phyloP scores from a whole-genome alignment of 2,888 invertebrate species.

The Scaptomyza cyrtandrae region DNA sequence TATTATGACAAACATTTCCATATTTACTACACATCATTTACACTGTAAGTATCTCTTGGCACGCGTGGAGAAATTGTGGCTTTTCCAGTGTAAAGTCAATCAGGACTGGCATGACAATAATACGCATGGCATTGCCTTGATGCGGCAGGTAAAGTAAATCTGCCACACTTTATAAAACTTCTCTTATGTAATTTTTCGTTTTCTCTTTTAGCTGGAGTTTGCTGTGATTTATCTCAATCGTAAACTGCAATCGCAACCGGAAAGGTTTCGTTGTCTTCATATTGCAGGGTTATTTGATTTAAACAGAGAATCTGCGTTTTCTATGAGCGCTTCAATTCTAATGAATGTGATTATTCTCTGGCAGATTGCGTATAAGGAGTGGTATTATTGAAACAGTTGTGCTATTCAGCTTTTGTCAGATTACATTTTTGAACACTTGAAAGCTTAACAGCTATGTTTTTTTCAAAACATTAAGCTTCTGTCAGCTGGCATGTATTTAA shows the following conservation, averaged over 20 bases:
- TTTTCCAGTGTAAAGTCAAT: not conserved
- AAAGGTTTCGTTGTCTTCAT: constrained; percentile 43
- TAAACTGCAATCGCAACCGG: constrained; percentile 38
- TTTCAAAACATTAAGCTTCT: not conserved
- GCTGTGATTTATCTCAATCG: constrained; percentile 43
- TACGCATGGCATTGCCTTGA: constrained; percentile 6
- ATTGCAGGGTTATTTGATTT: constrained; percentile 60
- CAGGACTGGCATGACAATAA: not conserved
- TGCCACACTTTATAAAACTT: not conserved
- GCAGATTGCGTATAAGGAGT: constrained; percentile 64
- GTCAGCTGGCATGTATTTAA: not conserved
- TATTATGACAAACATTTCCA: constrained; percentile 41
- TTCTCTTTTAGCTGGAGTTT: constrained; percentile 56
- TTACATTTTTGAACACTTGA: not conserved
- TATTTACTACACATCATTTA: constrained; percentile 35
- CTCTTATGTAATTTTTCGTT: not conserved
- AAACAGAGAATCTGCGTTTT: constrained; percentile 13
- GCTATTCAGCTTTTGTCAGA: not conserved
- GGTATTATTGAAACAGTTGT: constrained; percentile 16
- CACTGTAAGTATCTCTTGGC: constrained; percentile 34
- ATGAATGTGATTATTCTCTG: constrained; percentile 50
- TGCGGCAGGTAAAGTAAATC: constrained; percentile 33
- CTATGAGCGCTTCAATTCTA: constrained; percentile 35
- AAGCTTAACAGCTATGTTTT: not conserved
- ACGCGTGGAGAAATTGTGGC: constrained; percentile 32